These are phyloP conservation scores for Myrmecophaga tridactyla DNA, from an alignment of 2,113 vertebrate species.

Conservation along the genomic window DNA sequence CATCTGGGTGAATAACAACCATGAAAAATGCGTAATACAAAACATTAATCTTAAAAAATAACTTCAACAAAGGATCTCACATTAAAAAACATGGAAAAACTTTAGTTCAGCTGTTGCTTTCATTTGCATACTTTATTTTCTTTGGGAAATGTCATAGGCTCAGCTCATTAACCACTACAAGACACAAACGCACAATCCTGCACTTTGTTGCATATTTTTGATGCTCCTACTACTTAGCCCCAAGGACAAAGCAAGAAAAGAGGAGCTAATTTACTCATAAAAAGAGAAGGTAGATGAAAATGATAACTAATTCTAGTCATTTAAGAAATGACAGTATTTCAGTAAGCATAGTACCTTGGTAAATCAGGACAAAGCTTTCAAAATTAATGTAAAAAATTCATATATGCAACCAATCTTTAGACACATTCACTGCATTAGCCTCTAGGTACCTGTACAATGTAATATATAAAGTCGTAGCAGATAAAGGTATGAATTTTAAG, in stretches of 20 bases:
- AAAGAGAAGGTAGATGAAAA: constrained; percentile 56
- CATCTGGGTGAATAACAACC: not conserved
- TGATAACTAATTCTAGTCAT: constrained; percentile 21
- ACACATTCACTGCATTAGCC: constrained; percentile 56
- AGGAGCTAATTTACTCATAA: constrained; percentile 61
- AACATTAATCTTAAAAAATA: not conserved
- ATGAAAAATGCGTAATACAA: not conserved
- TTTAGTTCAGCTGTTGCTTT: constrained; percentile 15
- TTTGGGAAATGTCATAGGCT: constrained; percentile 53
- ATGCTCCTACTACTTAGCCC: not conserved
- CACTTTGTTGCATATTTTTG: not conserved
- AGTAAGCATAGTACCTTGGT: constrained; percentile 21
- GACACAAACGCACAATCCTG: constrained; percentile 33
- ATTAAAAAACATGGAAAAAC: constrained; percentile 3
- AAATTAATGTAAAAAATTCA: constrained; percentile 49
- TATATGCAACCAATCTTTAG: constrained; percentile 59
- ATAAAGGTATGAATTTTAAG: constrained; percentile 49
- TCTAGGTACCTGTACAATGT: constrained; percentile 48
- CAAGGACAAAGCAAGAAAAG: constrained; percentile 46
- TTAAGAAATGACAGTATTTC: not conserved
- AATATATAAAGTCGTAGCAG: constrained; percentile 41
- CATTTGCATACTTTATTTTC: constrained; percentile 65
- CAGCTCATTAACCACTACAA: constrained; percentile 30
- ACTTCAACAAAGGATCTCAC: not conserved
- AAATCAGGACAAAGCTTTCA: constrained; percentile 65